These are phyloP conservation scores for Apis florea DNA, from an alignment of 1,140 invertebrate species.

Conservation along the genomic window DNA sequence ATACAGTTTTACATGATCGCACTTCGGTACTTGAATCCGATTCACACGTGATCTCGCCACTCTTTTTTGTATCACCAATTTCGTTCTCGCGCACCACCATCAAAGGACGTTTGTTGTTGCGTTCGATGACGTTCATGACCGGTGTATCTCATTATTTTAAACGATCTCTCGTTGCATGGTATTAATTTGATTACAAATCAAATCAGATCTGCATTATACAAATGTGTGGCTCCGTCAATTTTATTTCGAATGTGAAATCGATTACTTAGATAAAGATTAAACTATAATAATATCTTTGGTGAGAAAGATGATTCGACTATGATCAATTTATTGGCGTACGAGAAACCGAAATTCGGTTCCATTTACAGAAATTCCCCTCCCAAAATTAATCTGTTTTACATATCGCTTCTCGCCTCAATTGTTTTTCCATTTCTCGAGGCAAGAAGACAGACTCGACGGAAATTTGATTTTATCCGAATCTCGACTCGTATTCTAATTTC, in stretches of 20 bases:
- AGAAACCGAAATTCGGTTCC: conserved; percentile 6
- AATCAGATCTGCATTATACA: conserved; percentile 3
- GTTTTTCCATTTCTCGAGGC: conserved; percentile 28
- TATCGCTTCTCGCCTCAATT: conserved; percentile 28
- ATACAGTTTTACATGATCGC: conserved; percentile 27
- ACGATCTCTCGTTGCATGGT: conserved; percentile 28
- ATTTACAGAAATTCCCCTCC: background rate
- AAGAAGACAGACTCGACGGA: background rate
- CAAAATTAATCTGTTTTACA: conserved; percentile 18
- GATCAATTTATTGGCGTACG: conserved; percentile 21
- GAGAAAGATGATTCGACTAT: background rate
- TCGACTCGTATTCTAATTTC: background rate
- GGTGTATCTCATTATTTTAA: conserved; percentile 52
- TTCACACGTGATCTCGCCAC: conserved; percentile 6
- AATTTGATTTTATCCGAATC: background rate
- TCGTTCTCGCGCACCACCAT: conserved; percentile 25
- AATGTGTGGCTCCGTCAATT: background rate
- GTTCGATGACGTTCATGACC: conserved; percentile 54
- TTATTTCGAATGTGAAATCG: background rate
- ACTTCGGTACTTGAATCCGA: conserved; percentile 29
- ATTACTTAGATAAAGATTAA: background rate
- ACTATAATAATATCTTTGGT: too few species aligned
- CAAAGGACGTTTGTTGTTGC: conserved; percentile 26
- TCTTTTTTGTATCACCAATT: conserved; percentile 9
- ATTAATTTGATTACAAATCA: conserved; percentile 17